Evolutionary conservation across 2,113 vertebrate genomes (phyloP), one percentile per base, ranked within the genome.

Genomic region (Beaufortia kweichowensis): DNA sequence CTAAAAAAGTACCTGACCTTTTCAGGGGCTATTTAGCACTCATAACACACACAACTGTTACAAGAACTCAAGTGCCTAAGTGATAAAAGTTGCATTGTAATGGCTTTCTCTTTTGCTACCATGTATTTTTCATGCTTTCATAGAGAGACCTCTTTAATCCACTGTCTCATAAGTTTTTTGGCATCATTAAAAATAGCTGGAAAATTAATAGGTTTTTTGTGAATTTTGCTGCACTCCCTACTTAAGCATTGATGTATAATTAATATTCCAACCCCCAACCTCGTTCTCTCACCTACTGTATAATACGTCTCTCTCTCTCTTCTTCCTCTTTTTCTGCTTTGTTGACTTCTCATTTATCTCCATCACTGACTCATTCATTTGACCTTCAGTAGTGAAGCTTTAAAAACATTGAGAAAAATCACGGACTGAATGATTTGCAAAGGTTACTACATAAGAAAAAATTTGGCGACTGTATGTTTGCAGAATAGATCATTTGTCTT

Each of bases 341-440:
- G 83, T 85, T 87, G 79, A 82, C 81, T 84, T 88, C 88, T 84
- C 85, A 87, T 91, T 87, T 88, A 83, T 88, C 85, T 81, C 70
- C 75, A 81, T 85, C 85, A 81, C 78, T 80, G 86, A 83, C 81
- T 84, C 82, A 76, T 79, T 75, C 77, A 85, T 81, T 79, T 90
- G 88, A 90, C 89, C 88, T 91, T 91, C 88, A n/a, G 76, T 68
- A 85, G 68, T 62, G 78, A 84, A 79, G 84, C 81, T 48, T 62
- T 80, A 81, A 83, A 81, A 82, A 84, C 69, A 79, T 19, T n/a
- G 50, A 46, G 76, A 78, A 69, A 83, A 85, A 81, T 73, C 82
- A 81, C 83, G 77, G 82, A 81, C 84, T 80, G 61, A 82, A 82
- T 82, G 66, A 78, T 85, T 86, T 83, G 60, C 80, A 86, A 90